phyloP scores from a whole-genome alignment of 1,140 invertebrate species.

The Bathynomus jamesi region DNA sequence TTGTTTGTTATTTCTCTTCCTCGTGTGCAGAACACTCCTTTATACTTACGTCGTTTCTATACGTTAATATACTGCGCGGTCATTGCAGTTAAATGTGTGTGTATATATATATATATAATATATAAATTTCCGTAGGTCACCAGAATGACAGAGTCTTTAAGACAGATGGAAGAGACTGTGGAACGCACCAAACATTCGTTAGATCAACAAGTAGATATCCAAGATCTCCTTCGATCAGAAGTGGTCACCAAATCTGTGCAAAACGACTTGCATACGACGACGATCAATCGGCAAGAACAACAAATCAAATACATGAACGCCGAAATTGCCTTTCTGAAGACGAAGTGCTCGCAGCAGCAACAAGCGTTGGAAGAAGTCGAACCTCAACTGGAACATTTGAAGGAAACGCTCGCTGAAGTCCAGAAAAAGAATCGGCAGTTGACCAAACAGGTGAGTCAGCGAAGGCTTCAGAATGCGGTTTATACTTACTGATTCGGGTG shows the following conservation, averaged over 20 bases:
- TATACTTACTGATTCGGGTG: no score
- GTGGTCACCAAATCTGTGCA: conserved; percentile 22
- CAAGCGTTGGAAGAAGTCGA: conserved; percentile 14
- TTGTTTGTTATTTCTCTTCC: no score
- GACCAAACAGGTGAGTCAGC: conserved; percentile 4
- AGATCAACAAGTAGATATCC: conserved; percentile 22
- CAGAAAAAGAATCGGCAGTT: conserved; percentile 16
- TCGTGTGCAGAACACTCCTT: no score
- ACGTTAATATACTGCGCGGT: no score
- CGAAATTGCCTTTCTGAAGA: conserved; percentile 19
- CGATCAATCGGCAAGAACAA: conserved; percentile 16
- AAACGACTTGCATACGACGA: conserved; percentile 14
- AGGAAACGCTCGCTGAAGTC: conserved; percentile 13
- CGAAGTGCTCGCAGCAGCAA: conserved; percentile 14
- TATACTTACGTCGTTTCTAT: no score
- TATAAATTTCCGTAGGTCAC: conserved; percentile 13
- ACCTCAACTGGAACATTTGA: conserved; percentile 3
- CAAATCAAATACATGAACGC: conserved; percentile 23
- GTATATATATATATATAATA: conserved; percentile 15
- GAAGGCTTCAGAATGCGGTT: no score
- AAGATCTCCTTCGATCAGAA: conserved; percentile 18
- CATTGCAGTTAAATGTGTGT: conserved; percentile 13
- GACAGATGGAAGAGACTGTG: conserved; percentile 15
- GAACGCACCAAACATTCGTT: conserved; percentile 3
- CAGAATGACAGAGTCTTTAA: conserved; percentile 17